Evolutionary conservation across 2,888 invertebrate species (phyloP), one percentile per base, ranked within the genome.

Genomic region (Tachina fera): DNA sequence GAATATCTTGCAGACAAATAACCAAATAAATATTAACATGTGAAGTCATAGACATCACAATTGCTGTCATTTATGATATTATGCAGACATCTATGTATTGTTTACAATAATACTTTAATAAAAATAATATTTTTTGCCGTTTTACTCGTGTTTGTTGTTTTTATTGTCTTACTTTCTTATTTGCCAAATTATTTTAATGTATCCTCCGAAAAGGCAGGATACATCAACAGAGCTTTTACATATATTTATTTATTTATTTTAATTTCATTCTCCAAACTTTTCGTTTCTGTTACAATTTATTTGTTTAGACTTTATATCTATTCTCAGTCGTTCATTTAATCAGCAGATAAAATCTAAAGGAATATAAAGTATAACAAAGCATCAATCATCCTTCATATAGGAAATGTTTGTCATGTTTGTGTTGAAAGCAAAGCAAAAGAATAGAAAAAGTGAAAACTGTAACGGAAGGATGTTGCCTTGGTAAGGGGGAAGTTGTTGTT

Each of bases 211-310:
- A 14, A 53, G n/a, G 22, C 43, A 53, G 63, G 16, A 74, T 75
- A 53, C 53, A 41, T 8, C 41, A 16, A 9, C 8, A 6, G 31
- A 31, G 31, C 6, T 31, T 31, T 5, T 31, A 31, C 31, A 31
- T 31, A 53, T 51, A 22, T 63, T n/a, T 53, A 10, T 63, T n/a
- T 53, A 10, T 63, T 31, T 51, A 39, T 49, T 63, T 65, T 13
- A 43, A 78, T 70, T 22, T 39, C 43, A 61, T 65, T 76, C 16
- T 9, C n/a, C 43, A 63, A 63, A 71, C 56, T 45, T 45, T 61
- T 31, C 41, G 9, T 49, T 63, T 45, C 45, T 63, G 75, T 65
- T 43, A 56, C 65, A 65, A 53, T 76, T 65, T 76, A 58, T 76
- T 76, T 76, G 45, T 47, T 67, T 67, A 65, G 56, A 67, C 39